These are phyloP conservation scores for Macropus fuliginosus DNA, from an alignment of 2,797 vertebrate genomes.

Conservation along the genomic window DNA sequence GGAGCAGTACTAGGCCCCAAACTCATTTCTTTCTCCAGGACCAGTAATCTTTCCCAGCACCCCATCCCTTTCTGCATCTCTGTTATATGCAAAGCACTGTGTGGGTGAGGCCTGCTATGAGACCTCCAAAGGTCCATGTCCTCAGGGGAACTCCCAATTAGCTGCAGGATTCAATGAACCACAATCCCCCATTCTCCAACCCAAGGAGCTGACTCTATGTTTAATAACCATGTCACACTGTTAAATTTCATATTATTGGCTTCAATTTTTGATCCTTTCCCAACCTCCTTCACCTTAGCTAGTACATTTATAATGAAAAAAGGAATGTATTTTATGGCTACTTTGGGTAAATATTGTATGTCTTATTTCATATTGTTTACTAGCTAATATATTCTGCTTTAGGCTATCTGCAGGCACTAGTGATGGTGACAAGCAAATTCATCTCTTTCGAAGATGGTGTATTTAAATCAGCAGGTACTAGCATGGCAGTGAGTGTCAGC, in stretches of 20 bases:
- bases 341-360: slow-evolving; percentile 41
- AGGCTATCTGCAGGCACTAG: slow-evolving; percentile 9
- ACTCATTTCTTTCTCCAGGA: background rate
- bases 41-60: background rate
- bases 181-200: background rate
- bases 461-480: slow-evolving; percentile 55
- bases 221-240: slow-evolving; percentile 34
- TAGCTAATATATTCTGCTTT: slow-evolving; percentile 33
- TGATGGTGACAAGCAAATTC: slow-evolving; percentile 50
- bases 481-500: slow-evolving; percentile 45
- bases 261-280: slow-evolving; percentile 48
- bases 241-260: slow-evolving; percentile 33
- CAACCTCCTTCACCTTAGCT: slow-evolving; percentile 22
- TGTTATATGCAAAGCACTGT: background rate
- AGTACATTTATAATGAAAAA: slow-evolving; percentile 35
- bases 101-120: background rate
- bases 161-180: background rate
- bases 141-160: background rate
- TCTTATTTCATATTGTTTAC: slow-evolving; percentile 52
- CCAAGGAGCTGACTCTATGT: background rate
- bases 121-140: background rate
- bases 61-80: background rate
- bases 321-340: slow-evolving; percentile 28
- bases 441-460: slow-evolving; percentile 29
- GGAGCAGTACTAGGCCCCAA: background rate